Conservation (phyloP, 2,113 vertebrate genomes). For the sheep (Ovis aries) region DNA sequence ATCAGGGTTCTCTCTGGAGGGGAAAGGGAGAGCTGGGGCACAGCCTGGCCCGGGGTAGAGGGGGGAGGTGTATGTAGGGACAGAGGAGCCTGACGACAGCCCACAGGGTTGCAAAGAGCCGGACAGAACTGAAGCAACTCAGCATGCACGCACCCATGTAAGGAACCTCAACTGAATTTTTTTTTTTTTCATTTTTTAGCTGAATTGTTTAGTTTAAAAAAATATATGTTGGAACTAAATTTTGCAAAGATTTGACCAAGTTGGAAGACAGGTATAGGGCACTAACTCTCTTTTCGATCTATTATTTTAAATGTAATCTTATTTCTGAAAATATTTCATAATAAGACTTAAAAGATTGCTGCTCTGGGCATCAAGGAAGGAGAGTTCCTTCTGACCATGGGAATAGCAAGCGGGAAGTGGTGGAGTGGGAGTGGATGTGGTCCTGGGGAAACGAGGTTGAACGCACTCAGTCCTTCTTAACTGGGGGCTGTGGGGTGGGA, state of each 20-base stretch:
- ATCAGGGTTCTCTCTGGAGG: not conserved
- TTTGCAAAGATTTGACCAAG: not conserved
- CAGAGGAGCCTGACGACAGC: not conserved
- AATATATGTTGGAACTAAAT: not conserved
- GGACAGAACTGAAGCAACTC: not conserved
- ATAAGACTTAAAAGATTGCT: not conserved
- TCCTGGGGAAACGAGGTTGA: not conserved
- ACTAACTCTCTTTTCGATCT: not conserved
- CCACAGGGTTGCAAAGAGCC: not conserved
- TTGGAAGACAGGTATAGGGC: not conserved
- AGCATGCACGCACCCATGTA: not conserved
- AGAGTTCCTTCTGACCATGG: not conserved
- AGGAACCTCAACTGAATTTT: not conserved
- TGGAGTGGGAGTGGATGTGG: not conserved
- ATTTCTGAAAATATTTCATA: not conserved
- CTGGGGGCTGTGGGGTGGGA: not conserved
- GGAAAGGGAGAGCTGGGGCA: not conserved
- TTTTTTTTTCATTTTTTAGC: not conserved
- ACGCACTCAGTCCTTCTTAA: not conserved
- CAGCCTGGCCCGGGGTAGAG: not conserved
- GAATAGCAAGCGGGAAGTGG: not conserved
- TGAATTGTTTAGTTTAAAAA: not conserved
- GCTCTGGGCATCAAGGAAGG: not conserved
- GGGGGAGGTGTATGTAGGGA: not conserved
- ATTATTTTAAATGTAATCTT: not conserved